phyloP scores from a whole-genome alignment of 2,888 invertebrate species.

The Phalera bucephala region DNA sequence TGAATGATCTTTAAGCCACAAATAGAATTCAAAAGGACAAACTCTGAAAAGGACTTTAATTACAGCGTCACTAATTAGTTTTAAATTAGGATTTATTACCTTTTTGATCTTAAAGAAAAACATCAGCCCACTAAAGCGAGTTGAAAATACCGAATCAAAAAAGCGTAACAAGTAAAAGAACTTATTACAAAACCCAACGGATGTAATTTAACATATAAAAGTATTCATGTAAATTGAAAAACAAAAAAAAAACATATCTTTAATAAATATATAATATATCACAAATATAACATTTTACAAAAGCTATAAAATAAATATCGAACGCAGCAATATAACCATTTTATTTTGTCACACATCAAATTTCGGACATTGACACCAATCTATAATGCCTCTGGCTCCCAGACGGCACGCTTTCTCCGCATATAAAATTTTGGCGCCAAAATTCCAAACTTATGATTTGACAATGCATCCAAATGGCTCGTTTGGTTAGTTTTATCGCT shows the following conservation, averaged over 20 bases:
- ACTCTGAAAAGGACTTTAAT: constrained; percentile 24
- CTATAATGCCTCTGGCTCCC: constrained; percentile 48
- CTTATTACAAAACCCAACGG: no score
- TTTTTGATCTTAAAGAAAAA: background rate
- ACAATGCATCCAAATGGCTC: constrained; percentile 26
- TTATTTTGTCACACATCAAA: background rate
- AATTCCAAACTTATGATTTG: constrained; percentile 62
- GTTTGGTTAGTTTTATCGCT: constrained; percentile 25
- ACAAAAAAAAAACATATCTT: no score
- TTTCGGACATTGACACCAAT: constrained; percentile 47
- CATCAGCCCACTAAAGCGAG: background rate
- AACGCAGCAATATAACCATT: no score
- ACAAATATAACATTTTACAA: no score
- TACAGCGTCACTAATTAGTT: constrained; percentile 25
- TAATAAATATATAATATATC: no score
- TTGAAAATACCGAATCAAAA: background rate
- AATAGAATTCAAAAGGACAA: constrained; percentile 31
- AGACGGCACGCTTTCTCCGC: constrained; percentile 61
- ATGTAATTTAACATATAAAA: no score
- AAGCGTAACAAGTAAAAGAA: background rate
- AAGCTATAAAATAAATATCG: no score
- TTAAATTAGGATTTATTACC: constrained; percentile 33
- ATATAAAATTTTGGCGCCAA: constrained; percentile 62
- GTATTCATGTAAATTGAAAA: no score
- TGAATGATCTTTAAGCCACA: constrained; percentile 29